A percentile compares a stretch with the other conserved stretches of the same genome.
Conservation (phyloP, 2,888 invertebrate species). For the Ophion slaviceki region DNA sequence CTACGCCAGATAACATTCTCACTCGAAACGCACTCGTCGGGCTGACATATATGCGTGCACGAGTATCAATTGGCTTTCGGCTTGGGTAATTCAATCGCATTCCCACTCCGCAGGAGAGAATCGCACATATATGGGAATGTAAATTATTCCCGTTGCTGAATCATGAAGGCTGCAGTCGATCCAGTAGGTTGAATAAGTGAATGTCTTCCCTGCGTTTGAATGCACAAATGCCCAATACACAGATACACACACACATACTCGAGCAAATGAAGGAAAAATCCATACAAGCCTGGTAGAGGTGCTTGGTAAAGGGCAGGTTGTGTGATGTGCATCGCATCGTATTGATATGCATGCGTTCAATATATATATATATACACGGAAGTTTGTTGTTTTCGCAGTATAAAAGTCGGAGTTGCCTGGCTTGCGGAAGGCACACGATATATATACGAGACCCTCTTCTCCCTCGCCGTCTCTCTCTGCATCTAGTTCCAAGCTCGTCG, state of each 20-base stretch:
- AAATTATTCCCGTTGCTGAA: slow-evolving; percentile 41
- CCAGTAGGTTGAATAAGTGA: slow-evolving; percentile 40
- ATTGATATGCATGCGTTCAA: slow-evolving; percentile 59
- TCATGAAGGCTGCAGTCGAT: slow-evolving; percentile 49
- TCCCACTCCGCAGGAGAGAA: not conserved
- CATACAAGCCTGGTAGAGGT: slow-evolving; percentile 20
- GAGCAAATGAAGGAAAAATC: slow-evolving; percentile 37
- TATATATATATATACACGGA: slow-evolving; percentile 19
- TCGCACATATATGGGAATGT: slow-evolving; percentile 8
- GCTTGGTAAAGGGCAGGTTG: slow-evolving; percentile 20
- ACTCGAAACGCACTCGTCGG: no score
- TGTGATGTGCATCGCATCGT: slow-evolving; percentile 62
- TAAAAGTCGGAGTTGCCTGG: slow-evolving; percentile 36
- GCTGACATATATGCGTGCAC: no score
- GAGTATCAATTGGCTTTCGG: not conserved
- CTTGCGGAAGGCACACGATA: slow-evolving; percentile 61
- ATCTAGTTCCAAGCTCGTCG: slow-evolving; percentile 9
- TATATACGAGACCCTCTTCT: slow-evolving; percentile 29
- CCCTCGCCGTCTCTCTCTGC: slow-evolving; percentile 5
- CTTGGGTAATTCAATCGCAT: slow-evolving; percentile 2
- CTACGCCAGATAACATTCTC: no score
- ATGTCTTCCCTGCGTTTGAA: slow-evolving; percentile 37
- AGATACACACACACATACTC: not conserved
- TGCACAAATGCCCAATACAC: slow-evolving; percentile 22
- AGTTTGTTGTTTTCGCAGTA: not conserved